Conservation (phyloP, 2,797 vertebrate species). For the Coendou prehensilis region DNA sequence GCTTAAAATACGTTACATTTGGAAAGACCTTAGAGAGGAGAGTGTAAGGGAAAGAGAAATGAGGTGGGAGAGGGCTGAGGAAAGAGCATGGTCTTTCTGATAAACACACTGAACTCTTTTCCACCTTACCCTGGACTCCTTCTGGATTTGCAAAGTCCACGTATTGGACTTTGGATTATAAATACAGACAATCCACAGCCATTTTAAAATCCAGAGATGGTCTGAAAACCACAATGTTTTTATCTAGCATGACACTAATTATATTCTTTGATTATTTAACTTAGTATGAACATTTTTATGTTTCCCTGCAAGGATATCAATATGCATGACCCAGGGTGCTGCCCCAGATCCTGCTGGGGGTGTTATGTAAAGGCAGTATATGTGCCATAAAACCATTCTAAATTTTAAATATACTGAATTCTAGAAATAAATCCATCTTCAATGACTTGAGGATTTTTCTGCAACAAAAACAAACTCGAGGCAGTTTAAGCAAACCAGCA, state of each 20-base stretch:
- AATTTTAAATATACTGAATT: slow-evolving; percentile 36
- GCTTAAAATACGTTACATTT: slow-evolving; percentile 43
- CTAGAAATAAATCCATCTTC: slow-evolving; percentile 26
- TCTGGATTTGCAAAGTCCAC: neutral
- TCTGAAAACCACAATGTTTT: slow-evolving; percentile 63
- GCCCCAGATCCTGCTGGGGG: neutral
- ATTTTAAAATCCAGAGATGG: slow-evolving; percentile 16
- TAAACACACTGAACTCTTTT: neutral
- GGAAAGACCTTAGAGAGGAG: neutral
- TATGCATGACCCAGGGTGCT: neutral
- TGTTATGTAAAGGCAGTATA: neutral
- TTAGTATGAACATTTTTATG: neutral
- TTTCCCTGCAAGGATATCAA: neutral
- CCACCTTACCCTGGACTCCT: neutral
- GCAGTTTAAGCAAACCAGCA: slow-evolving; percentile 35
- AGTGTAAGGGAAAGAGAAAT: neutral
- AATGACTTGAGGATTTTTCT: neutral
- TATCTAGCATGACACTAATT: neutral
- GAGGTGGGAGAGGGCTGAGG: neutral
- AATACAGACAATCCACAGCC: neutral
- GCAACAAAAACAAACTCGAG: neutral
- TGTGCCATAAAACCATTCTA: neutral
- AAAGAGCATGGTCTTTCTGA: neutral
- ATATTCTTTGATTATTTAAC: slow-evolving; percentile 21
- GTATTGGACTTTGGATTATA: slow-evolving; percentile 1